A percentile compares a stretch with the other conserved stretches of the same genome.
These are phyloP conservation scores for Penaeus vannamei DNA, from an alignment of 1,140 invertebrate genomes.

Conservation along the genomic window DNA sequence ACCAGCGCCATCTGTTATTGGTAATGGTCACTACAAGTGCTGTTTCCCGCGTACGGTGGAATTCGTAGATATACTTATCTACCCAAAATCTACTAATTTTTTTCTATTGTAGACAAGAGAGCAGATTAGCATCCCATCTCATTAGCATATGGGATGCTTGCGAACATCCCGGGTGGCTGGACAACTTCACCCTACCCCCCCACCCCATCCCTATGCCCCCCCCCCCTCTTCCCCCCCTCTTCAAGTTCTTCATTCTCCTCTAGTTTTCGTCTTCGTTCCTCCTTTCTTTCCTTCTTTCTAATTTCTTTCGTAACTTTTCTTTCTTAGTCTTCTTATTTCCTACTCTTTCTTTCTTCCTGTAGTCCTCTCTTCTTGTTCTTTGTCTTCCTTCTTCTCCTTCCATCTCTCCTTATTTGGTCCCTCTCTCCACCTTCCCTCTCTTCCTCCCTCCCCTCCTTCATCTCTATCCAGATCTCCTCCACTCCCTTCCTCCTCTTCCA, in stretches of 20 bases:
- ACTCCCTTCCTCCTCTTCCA: neutral
- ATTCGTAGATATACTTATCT: no score
- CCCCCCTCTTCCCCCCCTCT: neutral
- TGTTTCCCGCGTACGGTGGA: no score
- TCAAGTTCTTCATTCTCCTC: neutral
- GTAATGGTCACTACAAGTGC: no score
- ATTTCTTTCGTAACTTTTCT: neutral
- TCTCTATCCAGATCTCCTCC: neutral
- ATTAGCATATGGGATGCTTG: no score
- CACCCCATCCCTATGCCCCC: no score
- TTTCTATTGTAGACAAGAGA: no score
- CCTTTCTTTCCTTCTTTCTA: neutral
- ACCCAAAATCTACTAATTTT: no score
- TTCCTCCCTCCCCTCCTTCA: conserved; percentile 23
- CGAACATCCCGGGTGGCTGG: no score
- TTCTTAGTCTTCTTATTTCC: neutral
- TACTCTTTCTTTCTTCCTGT: neutral
- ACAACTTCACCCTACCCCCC: no score
- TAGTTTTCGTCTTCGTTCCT: neutral
- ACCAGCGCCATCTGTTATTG: no score
- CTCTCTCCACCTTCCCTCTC: conserved; percentile 18
- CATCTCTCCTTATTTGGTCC: neutral
- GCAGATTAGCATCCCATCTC: no score
- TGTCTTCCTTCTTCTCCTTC: neutral
- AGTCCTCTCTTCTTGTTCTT: neutral